phyloP scores from a whole-genome alignment of 2,113 vertebrate species.

The Limnothrissa miodon region DNA sequence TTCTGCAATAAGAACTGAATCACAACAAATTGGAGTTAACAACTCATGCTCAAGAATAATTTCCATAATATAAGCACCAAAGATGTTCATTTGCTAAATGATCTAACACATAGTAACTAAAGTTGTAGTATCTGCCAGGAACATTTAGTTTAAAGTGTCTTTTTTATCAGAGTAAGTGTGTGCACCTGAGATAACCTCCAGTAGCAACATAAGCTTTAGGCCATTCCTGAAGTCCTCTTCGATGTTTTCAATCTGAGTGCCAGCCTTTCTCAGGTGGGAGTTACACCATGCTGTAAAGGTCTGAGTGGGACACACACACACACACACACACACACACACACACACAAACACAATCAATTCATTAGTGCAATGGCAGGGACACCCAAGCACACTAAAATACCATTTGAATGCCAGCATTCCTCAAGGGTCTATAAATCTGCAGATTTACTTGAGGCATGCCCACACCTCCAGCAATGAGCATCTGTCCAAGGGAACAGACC shows the following conservation, averaged over 20 bases:
- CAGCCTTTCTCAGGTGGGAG: slow-evolving; percentile 96
- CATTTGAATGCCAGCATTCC: slow-evolving; percentile 9
- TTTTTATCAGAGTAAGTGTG: background rate
- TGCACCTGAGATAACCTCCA: slow-evolving; percentile 98
- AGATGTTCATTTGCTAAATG: background rate
- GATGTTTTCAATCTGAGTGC: slow-evolving; percentile 97
- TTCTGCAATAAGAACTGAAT: background rate
- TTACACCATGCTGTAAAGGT: slow-evolving; percentile 99
- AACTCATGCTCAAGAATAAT: background rate
- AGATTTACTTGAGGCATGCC: background rate
- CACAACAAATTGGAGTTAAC: too few species aligned
- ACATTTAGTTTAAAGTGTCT: background rate
- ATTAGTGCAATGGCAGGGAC: background rate
- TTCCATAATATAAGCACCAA: too few species aligned
- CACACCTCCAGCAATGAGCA: slow-evolving; percentile 1
- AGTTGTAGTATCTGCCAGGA: background rate
- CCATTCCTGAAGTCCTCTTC: slow-evolving; percentile 98
- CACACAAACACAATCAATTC: background rate
- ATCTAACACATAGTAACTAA: background rate
- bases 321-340: slow-evolving; percentile 7
- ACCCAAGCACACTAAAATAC: background rate
- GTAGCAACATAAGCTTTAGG: slow-evolving; percentile 96
- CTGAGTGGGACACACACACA: slow-evolving; percentile 64
- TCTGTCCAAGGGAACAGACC: background rate
- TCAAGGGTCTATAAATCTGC: background rate